These are phyloP conservation scores for Drosophila hydei DNA, from an alignment of 1,140 invertebrate genomes.

Conservation along the genomic window DNA sequence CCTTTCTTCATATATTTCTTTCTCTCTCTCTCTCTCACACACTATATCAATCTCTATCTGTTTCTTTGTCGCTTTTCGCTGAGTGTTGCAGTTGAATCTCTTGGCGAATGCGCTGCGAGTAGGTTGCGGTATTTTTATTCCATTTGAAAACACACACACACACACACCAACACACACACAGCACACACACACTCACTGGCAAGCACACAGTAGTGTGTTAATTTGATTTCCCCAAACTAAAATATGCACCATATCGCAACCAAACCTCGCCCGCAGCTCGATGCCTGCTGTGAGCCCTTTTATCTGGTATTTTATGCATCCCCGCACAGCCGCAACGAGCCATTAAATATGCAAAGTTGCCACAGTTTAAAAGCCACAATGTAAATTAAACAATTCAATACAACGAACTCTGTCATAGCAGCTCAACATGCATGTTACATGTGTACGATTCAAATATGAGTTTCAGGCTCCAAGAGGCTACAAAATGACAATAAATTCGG, in stretches of 20 bases:
- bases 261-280: background rate
- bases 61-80: background rate
- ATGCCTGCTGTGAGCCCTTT: background rate
- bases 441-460: too few relatives aligned
- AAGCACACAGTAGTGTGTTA: slow-evolving; percentile 8
- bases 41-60: background rate
- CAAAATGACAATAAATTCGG: too few relatives aligned
- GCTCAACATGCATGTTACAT: background rate
- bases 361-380: slow-evolving; percentile 38
- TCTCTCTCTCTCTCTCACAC: background rate
- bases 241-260: slow-evolving; percentile 4
- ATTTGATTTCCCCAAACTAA: slow-evolving; percentile 37
- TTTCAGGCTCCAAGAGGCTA: too few relatives aligned
- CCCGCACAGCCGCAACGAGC: slow-evolving; percentile 26
- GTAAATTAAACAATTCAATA: slow-evolving; percentile 32
- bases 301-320: slow-evolving; percentile 37
- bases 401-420: slow-evolving; percentile 1
- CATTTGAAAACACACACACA: slow-evolving; percentile 10
- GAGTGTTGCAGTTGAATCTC: slow-evolving; percentile 4
- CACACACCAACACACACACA: background rate
- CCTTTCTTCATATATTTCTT: background rate
- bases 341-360: slow-evolving; percentile 47
- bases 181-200: background rate
- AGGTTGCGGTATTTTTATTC: slow-evolving; percentile 30
- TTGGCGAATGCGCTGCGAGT: slow-evolving; percentile 13